Conservation (phyloP, 2,888 invertebrate species). For the Drosophila rubida region DNA sequence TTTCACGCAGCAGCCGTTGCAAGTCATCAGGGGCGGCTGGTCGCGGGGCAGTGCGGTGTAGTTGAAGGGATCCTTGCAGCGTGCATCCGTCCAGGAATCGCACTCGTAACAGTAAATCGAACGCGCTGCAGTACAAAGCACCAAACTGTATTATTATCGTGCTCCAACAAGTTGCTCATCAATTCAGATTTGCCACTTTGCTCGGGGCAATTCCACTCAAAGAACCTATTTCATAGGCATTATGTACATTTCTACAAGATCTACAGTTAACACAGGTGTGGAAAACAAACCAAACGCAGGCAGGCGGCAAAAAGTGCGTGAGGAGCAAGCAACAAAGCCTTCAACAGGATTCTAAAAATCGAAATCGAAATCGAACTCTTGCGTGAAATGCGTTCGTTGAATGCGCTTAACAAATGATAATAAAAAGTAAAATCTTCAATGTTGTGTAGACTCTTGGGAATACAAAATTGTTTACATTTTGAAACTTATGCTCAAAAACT, state of each 20-base stretch:
- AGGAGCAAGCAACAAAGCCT: not conserved
- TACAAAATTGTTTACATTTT: no score
- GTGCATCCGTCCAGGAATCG: slow-evolving; percentile 95
- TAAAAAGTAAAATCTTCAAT: not conserved
- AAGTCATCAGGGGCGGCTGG: slow-evolving; percentile 94
- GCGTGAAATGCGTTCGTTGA: not conserved
- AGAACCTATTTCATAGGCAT: slow-evolving; percentile 14
- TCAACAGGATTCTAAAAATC: not conserved
- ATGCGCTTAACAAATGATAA: not conserved
- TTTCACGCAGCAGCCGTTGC: slow-evolving; percentile 97
- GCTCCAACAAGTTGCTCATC: not conserved
- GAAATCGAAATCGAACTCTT: not conserved
- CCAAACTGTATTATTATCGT: slow-evolving; percentile 34
- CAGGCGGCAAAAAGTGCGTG: slow-evolving; percentile 11
- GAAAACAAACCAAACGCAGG: slow-evolving; percentile 8
- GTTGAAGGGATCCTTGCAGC: slow-evolving; percentile 97
- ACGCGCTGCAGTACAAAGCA: slow-evolving; percentile 87
- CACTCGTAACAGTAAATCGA: slow-evolving; percentile 97
- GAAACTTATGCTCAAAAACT: not conserved
- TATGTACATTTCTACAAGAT: not conserved
- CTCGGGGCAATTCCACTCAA: slow-evolving; percentile 21
- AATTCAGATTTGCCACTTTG: slow-evolving; percentile 12
- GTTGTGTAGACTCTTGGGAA: no score
- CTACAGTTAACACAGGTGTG: slow-evolving; percentile 7
- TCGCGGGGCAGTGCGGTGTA: slow-evolving; percentile 94